Base-by-base conservation (phyloP, 2,113 vertebrate genomes). In the Nibea coibor region DNA sequence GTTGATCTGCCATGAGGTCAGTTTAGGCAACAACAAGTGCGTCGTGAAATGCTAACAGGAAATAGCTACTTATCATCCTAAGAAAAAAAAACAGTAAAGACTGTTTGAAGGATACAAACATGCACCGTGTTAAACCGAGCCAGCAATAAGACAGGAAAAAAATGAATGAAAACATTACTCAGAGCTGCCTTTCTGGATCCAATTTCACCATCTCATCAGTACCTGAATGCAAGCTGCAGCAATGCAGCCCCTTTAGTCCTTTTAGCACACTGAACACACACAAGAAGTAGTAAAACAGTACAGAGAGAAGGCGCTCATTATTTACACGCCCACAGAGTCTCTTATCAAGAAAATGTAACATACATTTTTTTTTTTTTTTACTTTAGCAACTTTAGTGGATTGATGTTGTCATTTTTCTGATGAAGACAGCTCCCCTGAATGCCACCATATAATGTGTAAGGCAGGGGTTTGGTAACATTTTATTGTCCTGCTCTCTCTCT, bases 401-500 rank as follows among this genome's bases (percentile, higher is more conserved):
- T 0, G 12, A n/a, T 65, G 11, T 39, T 35, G 24, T 51, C 0
- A 53, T 61, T 65, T 51, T 24, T 51, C 19, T n/a, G 20, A 4
- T 20, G 43, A 42, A 50, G 31, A 64, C 10, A 14, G 31, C 43
- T 42, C 65, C 45, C 26, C 68, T 53, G 50, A 68, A 69, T 81
- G 42, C 10, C 31, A 51, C 11, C 47, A 72, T 10, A 43, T 26
- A 42, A 54, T 71, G 51, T 65, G 39, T 63, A 50, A 68, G 26
- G n/a, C 10, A 16, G 35, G 14, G 66, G 48, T 72, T 64, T 45
- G 45, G 45, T 17, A 20, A 14, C 1, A 24, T 57, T 50, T 47
- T 17, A 63, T 71, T 81, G 72, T 64, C 63, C 31, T 14, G 35
- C 59, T 73, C 51, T 15, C 59, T 48, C 53, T 42, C 47, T 68